A percentile compares a stretch with the other conserved stretches of the same genome.
Conservation (phyloP, 1,140 invertebrate genomes). For the Cotesia glomerata region DNA sequence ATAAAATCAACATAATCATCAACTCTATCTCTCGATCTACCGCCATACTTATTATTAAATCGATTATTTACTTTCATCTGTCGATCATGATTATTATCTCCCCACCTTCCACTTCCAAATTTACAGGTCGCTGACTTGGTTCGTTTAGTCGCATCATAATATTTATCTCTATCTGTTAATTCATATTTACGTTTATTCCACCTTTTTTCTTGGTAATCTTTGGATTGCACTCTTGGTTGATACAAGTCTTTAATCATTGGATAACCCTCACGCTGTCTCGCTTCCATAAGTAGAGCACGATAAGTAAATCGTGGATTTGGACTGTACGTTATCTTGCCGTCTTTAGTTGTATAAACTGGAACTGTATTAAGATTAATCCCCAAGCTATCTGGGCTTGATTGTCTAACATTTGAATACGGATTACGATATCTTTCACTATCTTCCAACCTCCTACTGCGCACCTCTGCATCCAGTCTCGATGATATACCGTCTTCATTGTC, state of each 20-base stretch:
- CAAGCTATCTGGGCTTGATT: background rate
- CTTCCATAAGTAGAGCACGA: constrained; percentile 50
- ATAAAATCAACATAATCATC: background rate
- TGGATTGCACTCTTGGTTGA: constrained; percentile 25
- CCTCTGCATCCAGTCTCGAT: constrained; percentile 14
- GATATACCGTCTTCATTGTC: constrained; percentile 16
- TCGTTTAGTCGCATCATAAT: background rate
- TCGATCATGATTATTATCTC: too few relatives aligned
- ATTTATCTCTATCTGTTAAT: constrained; percentile 30
- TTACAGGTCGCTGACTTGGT: too few relatives aligned
- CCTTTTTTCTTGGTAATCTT: constrained; percentile 8
- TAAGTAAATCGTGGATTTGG: constrained; percentile 58
- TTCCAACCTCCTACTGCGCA: constrained; percentile 20
- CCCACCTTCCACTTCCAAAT: too few relatives aligned
- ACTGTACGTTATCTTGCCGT: constrained; percentile 61
- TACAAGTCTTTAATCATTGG: constrained; percentile 23
- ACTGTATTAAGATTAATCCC: constrained; percentile 51
- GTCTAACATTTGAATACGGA: constrained; percentile 18
- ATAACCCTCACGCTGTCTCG: constrained; percentile 39
- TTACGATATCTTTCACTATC: constrained; percentile 30
- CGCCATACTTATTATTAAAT: constrained; percentile 9
- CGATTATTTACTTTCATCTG: background rate
- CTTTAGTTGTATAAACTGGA: constrained; percentile 60
- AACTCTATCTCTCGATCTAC: constrained; percentile 14
- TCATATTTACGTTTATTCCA: constrained; percentile 12